Conservation (phyloP, 2,888 invertebrate genomes). For the Lordiphosa fenestrarum region DNA sequence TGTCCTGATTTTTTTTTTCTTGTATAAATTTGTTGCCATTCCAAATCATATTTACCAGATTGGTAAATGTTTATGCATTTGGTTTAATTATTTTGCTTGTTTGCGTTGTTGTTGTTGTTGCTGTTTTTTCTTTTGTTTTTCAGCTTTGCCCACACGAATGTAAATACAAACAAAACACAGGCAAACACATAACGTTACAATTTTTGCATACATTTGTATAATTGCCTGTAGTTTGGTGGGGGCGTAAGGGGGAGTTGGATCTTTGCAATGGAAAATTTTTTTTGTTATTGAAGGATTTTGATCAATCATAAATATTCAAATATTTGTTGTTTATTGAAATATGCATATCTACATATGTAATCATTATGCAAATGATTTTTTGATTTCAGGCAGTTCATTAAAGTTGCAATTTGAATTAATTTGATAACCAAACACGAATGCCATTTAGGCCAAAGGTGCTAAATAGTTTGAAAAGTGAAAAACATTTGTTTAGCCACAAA, state of each 20-base stretch:
- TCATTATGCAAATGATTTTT: conserved; percentile 31
- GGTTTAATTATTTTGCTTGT: conserved; percentile 2
- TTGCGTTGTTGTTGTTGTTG: background rate
- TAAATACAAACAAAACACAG: too few species aligned
- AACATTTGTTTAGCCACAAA: too few species aligned
- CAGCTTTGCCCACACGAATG: too few species aligned
- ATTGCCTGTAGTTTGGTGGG: background rate
- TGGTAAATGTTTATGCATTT: conserved; percentile 1
- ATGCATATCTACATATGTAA: conserved; percentile 10
- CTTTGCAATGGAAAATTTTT: conserved; percentile 26
- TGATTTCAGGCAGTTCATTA: conserved; percentile 28
- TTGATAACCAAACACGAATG: conserved; percentile 1
- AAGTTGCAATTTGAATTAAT: conserved; percentile 32
- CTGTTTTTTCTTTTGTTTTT: too few species aligned
- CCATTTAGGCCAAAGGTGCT: too few species aligned
- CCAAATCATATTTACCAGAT: too few species aligned
- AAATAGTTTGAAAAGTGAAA: too few species aligned
- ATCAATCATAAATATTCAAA: conserved; percentile 8
- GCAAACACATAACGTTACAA: too few species aligned
- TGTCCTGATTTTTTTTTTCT: too few species aligned
- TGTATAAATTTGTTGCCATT: too few species aligned
- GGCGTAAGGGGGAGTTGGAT: conserved; percentile 1
- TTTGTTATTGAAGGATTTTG: conserved; percentile 23
- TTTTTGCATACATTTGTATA: too few species aligned
- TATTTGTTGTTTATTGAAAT: conserved; percentile 1